Conservation (phyloP, 92 coral and sea anemone species). For the Pocillopora grandis region DNA sequence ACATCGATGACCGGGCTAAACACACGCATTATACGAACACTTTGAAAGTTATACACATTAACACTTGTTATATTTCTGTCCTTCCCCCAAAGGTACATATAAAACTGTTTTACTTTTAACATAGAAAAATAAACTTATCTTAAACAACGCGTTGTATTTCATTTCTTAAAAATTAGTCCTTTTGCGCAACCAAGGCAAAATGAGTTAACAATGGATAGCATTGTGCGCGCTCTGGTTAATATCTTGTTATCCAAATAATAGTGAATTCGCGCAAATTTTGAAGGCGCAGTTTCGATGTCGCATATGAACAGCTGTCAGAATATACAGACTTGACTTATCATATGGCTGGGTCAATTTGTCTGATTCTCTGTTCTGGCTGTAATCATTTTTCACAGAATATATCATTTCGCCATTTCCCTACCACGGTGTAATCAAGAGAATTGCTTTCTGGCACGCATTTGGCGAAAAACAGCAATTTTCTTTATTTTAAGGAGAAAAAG, state of each 20-base stretch:
- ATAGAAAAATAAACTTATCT: slow-evolving; percentile 17
- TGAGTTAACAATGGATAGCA: not conserved
- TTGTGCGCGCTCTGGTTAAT: not conserved
- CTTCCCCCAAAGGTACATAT: not conserved
- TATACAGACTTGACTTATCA: slow-evolving; percentile 41
- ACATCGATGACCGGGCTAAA: too few relatives aligned
- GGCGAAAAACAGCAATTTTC: not conserved
- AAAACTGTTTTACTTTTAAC: not conserved
- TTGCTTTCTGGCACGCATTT: not conserved
- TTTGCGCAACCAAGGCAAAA: not conserved
- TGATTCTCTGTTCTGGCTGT: not conserved
- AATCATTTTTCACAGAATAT: slow-evolving; percentile 1
- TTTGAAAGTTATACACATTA: too few relatives aligned
- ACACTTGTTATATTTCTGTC: too few relatives aligned
- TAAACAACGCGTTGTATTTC: not conserved
- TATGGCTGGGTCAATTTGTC: slow-evolving; percentile 36
- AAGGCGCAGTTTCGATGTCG: not conserved
- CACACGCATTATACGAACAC: too few relatives aligned
- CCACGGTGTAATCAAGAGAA: not conserved
- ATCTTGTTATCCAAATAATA: slow-evolving; percentile 18
- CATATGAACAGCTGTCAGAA: slow-evolving; percentile 31
- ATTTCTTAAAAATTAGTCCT: not conserved
- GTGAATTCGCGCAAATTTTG: slow-evolving; percentile 23
- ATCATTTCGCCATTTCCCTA: not conserved
- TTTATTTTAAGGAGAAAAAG: not conserved